These are phyloP conservation scores for Terrapene triunguis DNA, from an alignment of 2,113 vertebrate genomes.

Conservation along the genomic window DNA sequence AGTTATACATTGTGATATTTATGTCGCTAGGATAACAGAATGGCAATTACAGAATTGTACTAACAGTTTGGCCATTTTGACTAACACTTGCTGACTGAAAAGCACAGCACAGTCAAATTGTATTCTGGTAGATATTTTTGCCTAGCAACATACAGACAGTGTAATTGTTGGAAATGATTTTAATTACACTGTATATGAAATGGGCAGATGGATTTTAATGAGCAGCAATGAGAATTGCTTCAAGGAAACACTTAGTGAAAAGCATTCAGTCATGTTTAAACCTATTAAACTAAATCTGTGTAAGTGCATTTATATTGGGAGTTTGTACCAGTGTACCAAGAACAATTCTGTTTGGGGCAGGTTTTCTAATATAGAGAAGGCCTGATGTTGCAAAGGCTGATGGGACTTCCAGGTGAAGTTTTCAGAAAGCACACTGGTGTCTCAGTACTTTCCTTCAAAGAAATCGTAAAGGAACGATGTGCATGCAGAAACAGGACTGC, in stretches of 20 bases:
- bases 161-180: background rate
- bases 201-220: background rate
- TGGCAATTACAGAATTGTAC: background rate
- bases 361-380: background rate
- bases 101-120: background rate
- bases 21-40: background rate
- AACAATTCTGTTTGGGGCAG: background rate
- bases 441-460: background rate
- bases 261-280: fast-evolving
- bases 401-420: background rate
- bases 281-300: background rate
- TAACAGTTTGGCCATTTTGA: background rate
- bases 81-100: background rate
- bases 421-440: fast-evolving
- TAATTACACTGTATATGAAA: fast-evolving
- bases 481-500: background rate
- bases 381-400: background rate
- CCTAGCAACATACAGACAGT: background rate
- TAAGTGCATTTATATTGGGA: background rate
- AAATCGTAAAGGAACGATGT: background rate
- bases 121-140: background rate
- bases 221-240: background rate
- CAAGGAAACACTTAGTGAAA: background rate
- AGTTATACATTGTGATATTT: background rate
- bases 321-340: fast-evolving